Evolutionary conservation across 2,797 vertebrate species (phyloP), one percentile per base, ranked within the genome.

Genomic region (Fistularia commersonii): DNA sequence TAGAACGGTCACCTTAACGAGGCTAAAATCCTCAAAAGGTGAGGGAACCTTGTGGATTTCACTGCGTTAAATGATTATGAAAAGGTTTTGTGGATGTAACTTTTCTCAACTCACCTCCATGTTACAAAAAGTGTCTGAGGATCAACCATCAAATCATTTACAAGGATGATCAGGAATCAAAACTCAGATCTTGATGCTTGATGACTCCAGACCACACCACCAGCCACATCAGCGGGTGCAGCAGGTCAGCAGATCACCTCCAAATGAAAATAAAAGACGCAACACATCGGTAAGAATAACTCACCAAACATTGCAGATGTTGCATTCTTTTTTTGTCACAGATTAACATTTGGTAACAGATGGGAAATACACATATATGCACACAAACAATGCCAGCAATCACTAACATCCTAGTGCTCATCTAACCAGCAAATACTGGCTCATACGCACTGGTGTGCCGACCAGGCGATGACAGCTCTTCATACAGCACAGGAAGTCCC

Each of bases 321-420:
- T 83, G 61, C 54, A 76, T 85, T 80, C 8, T 5, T 74, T 69
- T 78, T 76, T 78, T 68, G 46, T 67, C 62, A 68, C 68, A 60
- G 61, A 80, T 77, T 68, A 74, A 66, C 74, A 79, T 81, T 70
- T 54, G 65, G 51, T 62, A 74, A 64, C 79, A 88, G 85, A 87
- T 86, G 78, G 79, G 67, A 67, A 72, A 79, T 67, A 45, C 65
- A 43, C 32, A 6, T 66, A 44, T 37, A 57, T 42, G 43, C 54
- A 57, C 45, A 37, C 58, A 56, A 51, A 74, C 78, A 81, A 54
- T 53, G 48, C 31, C 70, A 54, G 54, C 55, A 38, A 49, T 36
- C 37, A 46, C 54, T 44, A 43, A 46, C 64, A 62, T 53, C 54
- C 50, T 12, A 45, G 56, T 23, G 56, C 60, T 76, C 61, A 61